Evolutionary conservation across 2,113 vertebrate genomes (phyloP), one percentile per base, ranked within the genome.

Genomic region (Oryzias curvinotus): DNA sequence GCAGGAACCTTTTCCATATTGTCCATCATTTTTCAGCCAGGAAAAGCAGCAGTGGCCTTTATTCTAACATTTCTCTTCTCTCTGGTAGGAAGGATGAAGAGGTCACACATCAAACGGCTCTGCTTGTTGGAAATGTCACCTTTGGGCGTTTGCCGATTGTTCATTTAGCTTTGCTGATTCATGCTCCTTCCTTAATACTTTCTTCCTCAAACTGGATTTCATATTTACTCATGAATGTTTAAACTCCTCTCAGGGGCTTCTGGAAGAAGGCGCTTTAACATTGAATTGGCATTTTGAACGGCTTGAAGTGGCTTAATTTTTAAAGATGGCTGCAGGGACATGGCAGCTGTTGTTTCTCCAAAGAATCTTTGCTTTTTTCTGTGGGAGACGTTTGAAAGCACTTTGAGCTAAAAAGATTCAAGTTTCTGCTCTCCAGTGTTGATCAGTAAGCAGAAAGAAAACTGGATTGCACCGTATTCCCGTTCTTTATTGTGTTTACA

Each of bases 261-360:
- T 48, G 52, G 4, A 41, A 68, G 15, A n/a, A 60, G 57, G 50
- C 28, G 60, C 26, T 7, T 57, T 48, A 53, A 68, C 47, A 64
- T 68, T 44, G 52, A 64, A 52, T 18, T 51, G 51, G 58, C 42
- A 68, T 43, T 0, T 52, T 18, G 42, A 13, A 25, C 42, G 15
- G 7, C 53, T 75, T 52, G 21, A 46, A 13, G 30, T 42, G 15
- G 10, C 53, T 75, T 65, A 45, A 60, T 64, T 67, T 71, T 71
- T 60, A 68, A 71, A 75, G 48, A 68, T 64, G 42, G 46, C 60
- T 71, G 49, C 58, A 63, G 54, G 50, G 50, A 26, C 58, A 36
- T 25, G 19, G 52, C 50, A 66, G 41, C 58, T 66, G 58, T 51
- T 41, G 13, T 25, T 51, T 51, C 45, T 67, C 50, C 1, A 44